These are phyloP conservation scores for Cosmorhoe ocellata DNA, from an alignment of 2,888 invertebrate species.

Conservation along the genomic window DNA sequence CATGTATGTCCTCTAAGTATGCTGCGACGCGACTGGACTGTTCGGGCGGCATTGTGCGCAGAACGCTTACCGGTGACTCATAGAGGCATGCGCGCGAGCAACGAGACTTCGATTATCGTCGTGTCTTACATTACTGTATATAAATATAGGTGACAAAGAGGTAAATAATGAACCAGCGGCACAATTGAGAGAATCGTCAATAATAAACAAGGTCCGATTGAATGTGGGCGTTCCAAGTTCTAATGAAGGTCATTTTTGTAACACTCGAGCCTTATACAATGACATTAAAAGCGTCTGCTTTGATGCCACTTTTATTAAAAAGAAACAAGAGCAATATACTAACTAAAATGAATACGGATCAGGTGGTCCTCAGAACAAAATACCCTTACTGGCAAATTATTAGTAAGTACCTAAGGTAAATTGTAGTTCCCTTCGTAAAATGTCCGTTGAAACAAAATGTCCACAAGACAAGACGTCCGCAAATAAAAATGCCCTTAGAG, in stretches of 20 bases:
- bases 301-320: not conserved
- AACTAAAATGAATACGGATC: too few relatives aligned
- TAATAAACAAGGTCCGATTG: constrained; percentile 66
- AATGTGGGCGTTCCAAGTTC: constrained; percentile 67
- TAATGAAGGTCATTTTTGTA: constrained; percentile 52
- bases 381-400: too few relatives aligned
- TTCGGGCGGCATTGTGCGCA: constrained; percentile 76
- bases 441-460: too few relatives aligned
- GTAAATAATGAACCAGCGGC: constrained; percentile 66
- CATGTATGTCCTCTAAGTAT: constrained; percentile 78
- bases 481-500: too few relatives aligned
- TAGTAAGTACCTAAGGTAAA: too few relatives aligned
- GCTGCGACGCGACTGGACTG: constrained; percentile 77
- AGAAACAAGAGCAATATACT: not conserved
- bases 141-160: constrained; percentile 71
- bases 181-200: constrained; percentile 53
- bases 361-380: too few relatives aligned
- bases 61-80: constrained; percentile 75
- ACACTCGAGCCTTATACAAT: constrained; percentile 4
- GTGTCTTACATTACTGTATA: constrained; percentile 64
- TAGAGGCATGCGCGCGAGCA: constrained; percentile 73
- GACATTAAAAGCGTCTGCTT: not conserved
- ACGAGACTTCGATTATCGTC: constrained; percentile 65
- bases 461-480: too few relatives aligned
- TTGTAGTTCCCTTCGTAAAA: too few relatives aligned